phyloP scores from a whole-genome alignment of 2,888 invertebrate genomes.

The Iphiclides podalirius region DNA sequence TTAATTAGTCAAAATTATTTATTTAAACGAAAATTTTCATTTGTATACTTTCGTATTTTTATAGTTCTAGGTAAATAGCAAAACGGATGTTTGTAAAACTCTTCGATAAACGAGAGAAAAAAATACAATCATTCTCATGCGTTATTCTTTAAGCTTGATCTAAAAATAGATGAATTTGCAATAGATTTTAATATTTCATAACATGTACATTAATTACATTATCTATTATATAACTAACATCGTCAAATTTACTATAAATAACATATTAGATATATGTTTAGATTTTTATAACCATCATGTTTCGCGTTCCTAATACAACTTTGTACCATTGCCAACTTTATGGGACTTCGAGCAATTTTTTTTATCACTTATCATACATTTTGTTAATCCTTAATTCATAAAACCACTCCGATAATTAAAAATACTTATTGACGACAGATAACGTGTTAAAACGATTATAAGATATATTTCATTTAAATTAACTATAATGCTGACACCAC shows the following conservation, averaged over 20 bases:
- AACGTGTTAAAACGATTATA: neutral
- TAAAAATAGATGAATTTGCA: slow-evolving; percentile 12
- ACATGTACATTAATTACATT: slow-evolving; percentile 1
- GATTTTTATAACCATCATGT: neutral
- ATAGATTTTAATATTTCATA: neutral
- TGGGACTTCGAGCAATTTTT: neutral
- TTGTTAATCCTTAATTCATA: neutral
- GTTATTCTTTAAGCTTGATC: neutral
- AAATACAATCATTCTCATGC: neutral
- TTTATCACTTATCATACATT: neutral
- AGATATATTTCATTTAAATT: neutral
- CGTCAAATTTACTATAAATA: neutral
- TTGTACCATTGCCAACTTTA: slow-evolving; percentile 13
- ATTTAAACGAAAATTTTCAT: no score
- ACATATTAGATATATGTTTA: neutral
- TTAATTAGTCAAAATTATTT: no score
- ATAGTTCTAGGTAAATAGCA: no score
- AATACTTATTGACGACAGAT: neutral
- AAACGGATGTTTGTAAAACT: neutral
- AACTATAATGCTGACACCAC: slow-evolving; percentile 1
- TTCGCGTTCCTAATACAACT: neutral
- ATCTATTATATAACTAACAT: neutral
- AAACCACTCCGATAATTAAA: neutral
- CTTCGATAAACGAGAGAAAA: neutral
- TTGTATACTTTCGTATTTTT: no score